Evolutionary conservation across 2,113 vertebrate species (phyloP), one percentile per base, ranked within the genome.

Genomic region (Cisticola juncidis): DNA sequence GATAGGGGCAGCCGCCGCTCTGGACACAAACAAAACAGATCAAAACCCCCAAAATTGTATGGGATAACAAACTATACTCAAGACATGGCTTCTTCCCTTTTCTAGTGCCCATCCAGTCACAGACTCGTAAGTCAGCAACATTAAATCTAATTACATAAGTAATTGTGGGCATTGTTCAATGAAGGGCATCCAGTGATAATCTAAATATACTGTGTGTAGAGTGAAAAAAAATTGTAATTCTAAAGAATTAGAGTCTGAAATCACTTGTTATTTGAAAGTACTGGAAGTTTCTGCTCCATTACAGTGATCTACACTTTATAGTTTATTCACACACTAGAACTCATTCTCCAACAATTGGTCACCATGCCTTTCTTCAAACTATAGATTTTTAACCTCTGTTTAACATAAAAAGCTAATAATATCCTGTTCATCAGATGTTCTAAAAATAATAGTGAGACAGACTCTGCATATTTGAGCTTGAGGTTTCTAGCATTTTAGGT

Each of bases 31-130:
- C 40, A 44, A 26, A 33, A 35, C 48, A 35, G 24, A 65, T 35
- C 15, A 36, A 65, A 29, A 20, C 0, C 40, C 40, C 40, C 0
- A 5, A 54, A 80, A 66, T 25, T 0, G 36, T 25, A 24, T 5
- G 12, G 26, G 40, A 9, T 31, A 44, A 80, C 31, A 31, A 66
- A 45, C 50, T 51, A 56, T 29, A 12, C 21, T 8, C 16, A 56
- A 33, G n/a, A 66, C 17, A 47, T 10, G 26, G 26, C 36, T 83
- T n/a, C 7, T 76, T 45, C 23, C 36, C 42, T 76, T 33, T 21
- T 35, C 71, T 65, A 28, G 69, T 64, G 50, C 29, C 72, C 50
- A 18, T 50, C 51, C 80, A 54, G 56, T 93, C 91, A 42, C 29
- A 54, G 56, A 83, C 40, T 68, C 7, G 0, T 42, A 87, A 84